Percentiles rank a stretch among this genome's conserved stretches.
These are phyloP conservation scores for Cheilosia grossa DNA, from an alignment of 2,888 invertebrate species.

Conservation along the genomic window DNA sequence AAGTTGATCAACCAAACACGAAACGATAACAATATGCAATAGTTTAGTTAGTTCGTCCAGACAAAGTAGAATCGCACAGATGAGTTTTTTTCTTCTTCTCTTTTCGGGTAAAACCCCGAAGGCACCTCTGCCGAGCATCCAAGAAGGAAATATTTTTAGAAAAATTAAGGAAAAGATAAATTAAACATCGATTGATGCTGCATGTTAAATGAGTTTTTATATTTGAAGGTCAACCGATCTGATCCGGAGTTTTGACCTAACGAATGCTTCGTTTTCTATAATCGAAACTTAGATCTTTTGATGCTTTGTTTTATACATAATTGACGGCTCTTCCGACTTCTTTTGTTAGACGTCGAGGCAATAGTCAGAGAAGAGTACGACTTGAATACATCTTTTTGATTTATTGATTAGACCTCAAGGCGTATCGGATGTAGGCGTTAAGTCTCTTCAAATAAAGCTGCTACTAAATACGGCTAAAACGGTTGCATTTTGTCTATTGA, in stretches of 20 bases:
- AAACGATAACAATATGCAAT: slow-evolving; percentile 7
- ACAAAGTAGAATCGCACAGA: neutral
- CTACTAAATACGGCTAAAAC: neutral
- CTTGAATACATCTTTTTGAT: slow-evolving; percentile 13
- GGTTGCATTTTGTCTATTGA: slow-evolving; percentile 20
- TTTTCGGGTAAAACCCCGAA: slow-evolving; percentile 24
- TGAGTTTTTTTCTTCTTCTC: neutral
- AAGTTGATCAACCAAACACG: slow-evolving; percentile 9
- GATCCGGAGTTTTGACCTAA: slow-evolving; percentile 34
- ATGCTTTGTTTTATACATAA: too few relatives aligned
- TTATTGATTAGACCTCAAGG: slow-evolving; percentile 15
- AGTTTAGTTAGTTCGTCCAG: slow-evolving; percentile 16
- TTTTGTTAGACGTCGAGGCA: slow-evolving; percentile 12
- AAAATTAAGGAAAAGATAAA: neutral
- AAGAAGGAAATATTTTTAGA: slow-evolving; percentile 17
- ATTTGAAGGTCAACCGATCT: slow-evolving; percentile 7
- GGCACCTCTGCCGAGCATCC: neutral
- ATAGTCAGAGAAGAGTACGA: neutral
- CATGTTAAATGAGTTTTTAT: neutral
- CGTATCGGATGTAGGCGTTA: slow-evolving; percentile 8
- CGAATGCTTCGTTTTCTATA: slow-evolving; percentile 6
- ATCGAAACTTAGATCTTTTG: neutral
- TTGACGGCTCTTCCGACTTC: slow-evolving; percentile 17
- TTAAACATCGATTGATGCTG: neutral
- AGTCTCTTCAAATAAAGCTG: slow-evolving; percentile 9